These are phyloP conservation scores for Tachina grossa DNA, from an alignment of 2,888 invertebrate genomes.

Conservation along the genomic window DNA sequence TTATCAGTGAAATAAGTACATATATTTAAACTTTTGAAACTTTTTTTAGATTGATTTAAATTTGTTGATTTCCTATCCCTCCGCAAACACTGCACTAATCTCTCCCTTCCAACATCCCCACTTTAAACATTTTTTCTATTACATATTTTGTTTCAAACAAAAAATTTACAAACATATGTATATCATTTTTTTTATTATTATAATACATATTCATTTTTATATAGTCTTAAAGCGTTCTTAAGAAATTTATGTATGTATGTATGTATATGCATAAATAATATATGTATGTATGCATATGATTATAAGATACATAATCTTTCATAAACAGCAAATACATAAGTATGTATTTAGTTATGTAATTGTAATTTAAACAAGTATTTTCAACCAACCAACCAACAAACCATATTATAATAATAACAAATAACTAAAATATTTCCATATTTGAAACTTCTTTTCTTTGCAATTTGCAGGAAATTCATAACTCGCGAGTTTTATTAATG, in stretches of 20 bases:
- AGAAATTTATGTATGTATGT: slow-evolving; percentile 5
- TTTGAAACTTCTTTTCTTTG: not conserved
- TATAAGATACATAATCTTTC: no score
- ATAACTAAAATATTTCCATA: not conserved
- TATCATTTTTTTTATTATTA: not conserved
- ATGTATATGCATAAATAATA: not conserved
- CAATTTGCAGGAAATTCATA: not conserved
- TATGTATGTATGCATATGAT: slow-evolving; percentile 1
- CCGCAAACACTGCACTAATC: not conserved
- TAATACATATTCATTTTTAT: slow-evolving; percentile 25
- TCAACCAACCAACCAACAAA: not conserved
- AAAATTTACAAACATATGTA: slow-evolving; percentile 2
- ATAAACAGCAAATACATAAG: slow-evolving; percentile 17
- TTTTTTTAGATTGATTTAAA: slow-evolving; percentile 23
- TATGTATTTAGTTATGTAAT: slow-evolving; percentile 27
- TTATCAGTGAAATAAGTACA: not conserved
- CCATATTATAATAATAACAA: not conserved
- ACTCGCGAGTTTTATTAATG: not conserved
- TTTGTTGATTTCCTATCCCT: slow-evolving; percentile 23
- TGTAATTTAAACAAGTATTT: slow-evolving; percentile 29
- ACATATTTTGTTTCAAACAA: slow-evolving; percentile 60
- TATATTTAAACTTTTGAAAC: slow-evolving; percentile 32
- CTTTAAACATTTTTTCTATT: slow-evolving; percentile 17
- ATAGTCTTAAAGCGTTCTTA: slow-evolving; percentile 41
- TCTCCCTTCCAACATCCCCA: not conserved